Evolutionary conservation across 2,888 invertebrate species (phyloP), one percentile per base, ranked within the genome.

Genomic region (Furcula furcula): DNA sequence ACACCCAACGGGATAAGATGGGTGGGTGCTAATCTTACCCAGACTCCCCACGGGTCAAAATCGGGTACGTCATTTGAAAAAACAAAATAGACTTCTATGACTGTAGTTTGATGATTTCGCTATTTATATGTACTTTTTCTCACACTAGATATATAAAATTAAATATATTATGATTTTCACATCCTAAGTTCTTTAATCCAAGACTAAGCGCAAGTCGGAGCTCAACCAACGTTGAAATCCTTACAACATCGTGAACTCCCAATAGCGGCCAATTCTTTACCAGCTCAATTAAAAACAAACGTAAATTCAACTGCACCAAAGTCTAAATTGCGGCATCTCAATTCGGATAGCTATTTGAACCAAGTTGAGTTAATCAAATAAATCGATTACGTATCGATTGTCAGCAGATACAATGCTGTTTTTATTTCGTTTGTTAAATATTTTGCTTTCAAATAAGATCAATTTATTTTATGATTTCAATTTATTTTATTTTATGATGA

Each of bases 351-450:
- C 41, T 29, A 10, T 16, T 15, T 37, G 27, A 54, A 47, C 47
- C 48, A 38, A 53, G 60, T 53, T 38, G 53, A 59, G 51, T 50
- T 65, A 62, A 65, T 64, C 59, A 62, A 65, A 58, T 65, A 64
- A 71, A 72, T 70, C 69, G 65, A 66, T 75, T 67, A 63, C 40
- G 44, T 45, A 50, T 39, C 58, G 47, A 58, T 58, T 58, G 59
- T 61, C 30, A 40, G 38, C 26, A 26, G 43, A 37, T 39, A 48
- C 46, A 52, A 46, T 46, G 36, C 40, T 43, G 44, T 45, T 56
- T 55, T 56, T 46, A 40, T 50, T 45, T 42, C 32, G 27, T 29
- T 41, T 37, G 35, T 37, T 38, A 31, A 39, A 29, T 35, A 42
- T 59, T 57, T 41, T 50, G 40, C 34, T 50, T 38, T 15, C 40